phyloP scores from a whole-genome alignment of 2,888 invertebrate genomes.

The Malachius bipustulatus region DNA sequence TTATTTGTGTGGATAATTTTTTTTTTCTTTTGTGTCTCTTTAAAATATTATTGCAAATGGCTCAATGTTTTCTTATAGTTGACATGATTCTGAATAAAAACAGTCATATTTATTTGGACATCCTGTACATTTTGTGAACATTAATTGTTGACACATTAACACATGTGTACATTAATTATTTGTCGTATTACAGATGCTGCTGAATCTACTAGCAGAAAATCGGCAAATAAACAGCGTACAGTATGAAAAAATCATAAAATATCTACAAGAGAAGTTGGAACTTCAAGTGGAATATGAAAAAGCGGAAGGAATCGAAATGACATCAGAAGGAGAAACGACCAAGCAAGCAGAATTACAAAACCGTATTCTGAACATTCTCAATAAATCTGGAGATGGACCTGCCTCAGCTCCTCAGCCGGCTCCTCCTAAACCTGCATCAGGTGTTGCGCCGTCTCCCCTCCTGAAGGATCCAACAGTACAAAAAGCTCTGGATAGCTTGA shows the following conservation, averaged over 20 bases:
- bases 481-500: constrained; percentile 62
- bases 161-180: neutral
- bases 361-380: constrained; percentile 66
- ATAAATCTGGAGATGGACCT: constrained; percentile 37
- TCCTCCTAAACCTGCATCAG: constrained; percentile 23
- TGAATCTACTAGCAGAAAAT: constrained; percentile 75
- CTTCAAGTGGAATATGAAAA: constrained; percentile 64
- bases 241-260: constrained; percentile 64
- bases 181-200: constrained; percentile 38
- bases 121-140: neutral
- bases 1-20: no score
- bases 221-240: constrained; percentile 63
- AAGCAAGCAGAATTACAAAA: constrained; percentile 63
- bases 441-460: constrained; percentile 36
- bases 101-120: no score
- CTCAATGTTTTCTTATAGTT: no score
- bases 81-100: no score
- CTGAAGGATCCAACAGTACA: constrained; percentile 67
- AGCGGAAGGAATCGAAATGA: constrained; percentile 48
- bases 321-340: constrained; percentile 37
- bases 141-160: neutral
- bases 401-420: constrained; percentile 28
- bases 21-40: no score
- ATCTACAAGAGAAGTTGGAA: constrained; percentile 61
- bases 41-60: no score